Evolutionary conservation across 2,113 vertebrate genomes (phyloP).

Genomic region (Archilochus colubris): DNA sequence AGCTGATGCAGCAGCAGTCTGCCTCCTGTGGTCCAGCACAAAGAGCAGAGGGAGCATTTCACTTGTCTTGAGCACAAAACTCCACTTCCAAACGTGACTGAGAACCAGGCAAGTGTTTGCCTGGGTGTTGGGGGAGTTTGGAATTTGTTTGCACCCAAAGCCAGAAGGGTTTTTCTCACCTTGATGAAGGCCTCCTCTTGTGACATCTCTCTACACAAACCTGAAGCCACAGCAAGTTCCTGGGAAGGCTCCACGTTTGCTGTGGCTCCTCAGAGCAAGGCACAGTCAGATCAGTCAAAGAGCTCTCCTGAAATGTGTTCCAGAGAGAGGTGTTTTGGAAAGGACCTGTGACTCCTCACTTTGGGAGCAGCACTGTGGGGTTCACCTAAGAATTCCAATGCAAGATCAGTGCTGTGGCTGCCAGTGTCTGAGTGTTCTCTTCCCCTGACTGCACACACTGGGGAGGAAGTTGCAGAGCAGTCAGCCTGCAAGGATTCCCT

Average conservation of each 20-base stretch:
- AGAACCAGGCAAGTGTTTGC: background rate
- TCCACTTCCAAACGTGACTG: rapidly evolving
- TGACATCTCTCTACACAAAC: background rate
- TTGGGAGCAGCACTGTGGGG: background rate
- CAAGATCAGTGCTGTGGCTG: background rate
- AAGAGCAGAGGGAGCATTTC: background rate
- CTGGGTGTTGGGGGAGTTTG: background rate
- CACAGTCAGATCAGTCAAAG: background rate
- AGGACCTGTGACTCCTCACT: background rate
- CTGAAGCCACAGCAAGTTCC: background rate
- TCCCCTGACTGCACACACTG: rapidly evolving
- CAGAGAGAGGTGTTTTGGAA: background rate
- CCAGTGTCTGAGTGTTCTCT: rapidly evolving
- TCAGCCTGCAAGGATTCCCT: background rate
- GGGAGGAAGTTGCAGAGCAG: background rate
- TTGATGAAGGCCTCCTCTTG: background rate
- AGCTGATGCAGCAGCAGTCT: background rate
- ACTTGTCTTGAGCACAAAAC: background rate
- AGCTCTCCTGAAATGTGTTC: background rate
- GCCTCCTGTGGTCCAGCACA: background rate
- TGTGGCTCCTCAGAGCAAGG: background rate
- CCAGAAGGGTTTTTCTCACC: background rate
- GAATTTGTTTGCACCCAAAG: background rate
- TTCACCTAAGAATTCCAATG: background rate
- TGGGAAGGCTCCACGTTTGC: background rate